These are phyloP conservation scores for Endomychus coccineus DNA, from an alignment of 2,888 invertebrate species.

Conservation along the genomic window DNA sequence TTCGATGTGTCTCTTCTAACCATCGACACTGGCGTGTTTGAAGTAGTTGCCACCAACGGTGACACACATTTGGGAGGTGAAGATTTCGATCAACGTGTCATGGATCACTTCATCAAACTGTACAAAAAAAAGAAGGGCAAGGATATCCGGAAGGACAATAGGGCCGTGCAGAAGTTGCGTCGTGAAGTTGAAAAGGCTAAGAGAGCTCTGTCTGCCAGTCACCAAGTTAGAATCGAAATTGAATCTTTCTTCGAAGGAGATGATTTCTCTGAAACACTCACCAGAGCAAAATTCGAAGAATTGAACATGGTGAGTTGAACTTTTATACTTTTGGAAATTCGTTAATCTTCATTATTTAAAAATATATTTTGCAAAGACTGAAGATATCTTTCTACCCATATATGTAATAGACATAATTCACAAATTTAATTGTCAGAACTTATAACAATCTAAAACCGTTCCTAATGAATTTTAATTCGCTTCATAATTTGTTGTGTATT, in stretches of 20 bases:
- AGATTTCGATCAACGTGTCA: constrained; percentile 96
- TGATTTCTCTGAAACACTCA: constrained; percentile 96
- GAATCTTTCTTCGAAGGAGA: constrained; percentile 98
- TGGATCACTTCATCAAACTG: constrained; percentile 94
- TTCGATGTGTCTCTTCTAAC: constrained; percentile 97
- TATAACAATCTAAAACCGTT: too few species aligned
- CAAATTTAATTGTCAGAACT: too few species aligned
- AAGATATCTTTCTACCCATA: too few species aligned
- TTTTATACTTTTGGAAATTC: too few species aligned
- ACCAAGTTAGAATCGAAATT: constrained; percentile 96
- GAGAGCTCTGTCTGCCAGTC: constrained; percentile 87
- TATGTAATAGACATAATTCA: too few species aligned
- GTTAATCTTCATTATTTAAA: too few species aligned
- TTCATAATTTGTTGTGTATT: too few species aligned
- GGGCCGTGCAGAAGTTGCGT: constrained; percentile 92
- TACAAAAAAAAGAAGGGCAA: constrained; percentile 99
- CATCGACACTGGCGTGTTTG: constrained; percentile 98
- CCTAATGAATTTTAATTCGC: too few species aligned
- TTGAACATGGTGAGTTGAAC: constrained; percentile 79
- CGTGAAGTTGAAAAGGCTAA: constrained; percentile 98
- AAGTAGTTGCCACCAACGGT: constrained; percentile 82
- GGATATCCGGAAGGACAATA: constrained; percentile 89
- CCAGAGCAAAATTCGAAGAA: constrained; percentile 98
- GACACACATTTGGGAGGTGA: constrained; percentile 98
- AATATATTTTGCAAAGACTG: too few species aligned